A percentile compares a stretch with the other conserved stretches of the same genome.
Evolutionary conservation across 2,888 invertebrate species (phyloP).

Genomic region (Byasa hedistus): DNA sequence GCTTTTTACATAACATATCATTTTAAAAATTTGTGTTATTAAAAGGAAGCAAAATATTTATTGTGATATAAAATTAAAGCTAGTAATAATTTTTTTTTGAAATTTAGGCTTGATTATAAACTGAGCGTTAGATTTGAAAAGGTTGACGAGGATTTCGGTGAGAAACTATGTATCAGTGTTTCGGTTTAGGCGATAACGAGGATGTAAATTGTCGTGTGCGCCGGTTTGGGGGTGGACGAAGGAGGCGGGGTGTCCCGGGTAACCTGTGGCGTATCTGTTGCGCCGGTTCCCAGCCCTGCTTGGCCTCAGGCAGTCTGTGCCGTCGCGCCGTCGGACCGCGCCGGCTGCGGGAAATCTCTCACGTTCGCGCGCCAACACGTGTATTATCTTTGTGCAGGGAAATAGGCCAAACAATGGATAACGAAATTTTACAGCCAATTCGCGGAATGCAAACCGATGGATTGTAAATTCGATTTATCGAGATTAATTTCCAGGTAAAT

Average conservation of each 20-base stretch:
- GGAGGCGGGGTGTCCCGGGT: slow-evolving; percentile 60
- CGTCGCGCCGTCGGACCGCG: slow-evolving; percentile 40
- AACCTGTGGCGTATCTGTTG: slow-evolving; percentile 80
- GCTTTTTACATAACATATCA: too few relatives aligned
- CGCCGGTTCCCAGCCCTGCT: slow-evolving; percentile 57
- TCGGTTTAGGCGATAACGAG: slow-evolving; percentile 64
- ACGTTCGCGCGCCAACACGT: slow-evolving; percentile 62
- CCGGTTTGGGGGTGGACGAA: slow-evolving; percentile 42
- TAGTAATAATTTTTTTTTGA: background rate
- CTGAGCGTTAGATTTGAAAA: background rate
- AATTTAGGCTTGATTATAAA: background rate
- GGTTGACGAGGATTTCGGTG: background rate
- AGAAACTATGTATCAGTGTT: background rate
- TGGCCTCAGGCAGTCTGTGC: slow-evolving; percentile 43
- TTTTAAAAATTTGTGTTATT: too few relatives aligned
- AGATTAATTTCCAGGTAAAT: slow-evolving; percentile 20
- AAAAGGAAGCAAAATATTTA: too few relatives aligned
- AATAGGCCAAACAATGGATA: slow-evolving; percentile 36
- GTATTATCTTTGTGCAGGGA: slow-evolving; percentile 45
- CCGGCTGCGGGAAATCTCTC: slow-evolving; percentile 41
- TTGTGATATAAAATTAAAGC: too few relatives aligned
- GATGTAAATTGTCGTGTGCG: slow-evolving; percentile 69
- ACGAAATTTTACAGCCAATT: slow-evolving; percentile 32
- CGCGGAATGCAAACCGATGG: slow-evolving; percentile 14
- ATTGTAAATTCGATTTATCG: slow-evolving; percentile 19